phyloP scores from a whole-genome alignment of 2,797 vertebrate species.

The Apodemus agrarius region DNA sequence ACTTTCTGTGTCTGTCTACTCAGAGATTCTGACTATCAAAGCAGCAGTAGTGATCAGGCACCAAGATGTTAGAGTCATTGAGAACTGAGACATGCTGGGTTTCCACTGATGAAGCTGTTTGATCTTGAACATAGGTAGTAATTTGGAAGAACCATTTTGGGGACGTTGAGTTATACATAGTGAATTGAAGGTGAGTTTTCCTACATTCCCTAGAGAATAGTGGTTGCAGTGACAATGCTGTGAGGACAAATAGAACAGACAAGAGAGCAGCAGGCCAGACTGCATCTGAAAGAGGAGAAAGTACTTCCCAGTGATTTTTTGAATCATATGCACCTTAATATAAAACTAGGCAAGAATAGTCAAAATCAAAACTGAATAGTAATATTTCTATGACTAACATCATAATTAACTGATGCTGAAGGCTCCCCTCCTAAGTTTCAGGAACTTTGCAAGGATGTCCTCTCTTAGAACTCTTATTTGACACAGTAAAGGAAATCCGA shows the following conservation, averaged over 20 bases:
- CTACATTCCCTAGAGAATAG: background rate
- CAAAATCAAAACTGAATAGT: background rate
- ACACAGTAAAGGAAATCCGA: background rate
- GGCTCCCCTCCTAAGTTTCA: background rate
- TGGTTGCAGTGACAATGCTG: background rate
- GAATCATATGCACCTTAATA: background rate
- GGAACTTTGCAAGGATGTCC: background rate
- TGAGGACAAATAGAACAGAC: background rate
- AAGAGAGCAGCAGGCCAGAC: background rate
- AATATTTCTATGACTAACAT: background rate
- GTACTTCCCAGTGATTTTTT: background rate
- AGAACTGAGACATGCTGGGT: background rate
- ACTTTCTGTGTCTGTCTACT: background rate
- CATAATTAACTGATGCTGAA: background rate
- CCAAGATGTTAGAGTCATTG: background rate
- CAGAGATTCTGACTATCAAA: background rate
- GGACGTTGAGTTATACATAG: background rate
- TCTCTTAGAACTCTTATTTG: background rate
- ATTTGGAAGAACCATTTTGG: background rate
- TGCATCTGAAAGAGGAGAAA: background rate
- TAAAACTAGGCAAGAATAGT: background rate
- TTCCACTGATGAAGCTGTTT: background rate
- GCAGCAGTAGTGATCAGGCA: background rate
- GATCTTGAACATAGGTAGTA: background rate
- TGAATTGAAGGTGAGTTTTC: conserved; percentile 19